These are phyloP conservation scores for Plagiodera versicolora DNA, from an alignment of 2,888 invertebrate species.

Conservation along the genomic window DNA sequence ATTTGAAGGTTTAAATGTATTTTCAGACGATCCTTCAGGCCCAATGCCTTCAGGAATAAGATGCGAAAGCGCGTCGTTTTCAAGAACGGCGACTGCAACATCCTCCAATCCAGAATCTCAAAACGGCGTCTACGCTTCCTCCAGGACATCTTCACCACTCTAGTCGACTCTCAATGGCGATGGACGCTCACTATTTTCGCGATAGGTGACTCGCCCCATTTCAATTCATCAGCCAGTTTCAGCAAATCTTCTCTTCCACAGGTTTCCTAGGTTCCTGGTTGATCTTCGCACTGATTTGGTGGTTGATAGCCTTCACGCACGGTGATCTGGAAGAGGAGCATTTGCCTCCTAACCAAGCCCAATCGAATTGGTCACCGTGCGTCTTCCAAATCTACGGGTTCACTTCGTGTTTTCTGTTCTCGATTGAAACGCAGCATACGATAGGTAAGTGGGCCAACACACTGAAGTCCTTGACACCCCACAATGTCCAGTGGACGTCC, in stretches of 20 bases:
- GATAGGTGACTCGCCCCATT: too few species aligned
- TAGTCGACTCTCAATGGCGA: slow-evolving; percentile 93
- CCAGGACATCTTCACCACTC: slow-evolving; percentile 86
- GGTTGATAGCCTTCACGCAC: slow-evolving; percentile 90
- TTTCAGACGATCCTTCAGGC: slow-evolving; percentile 45
- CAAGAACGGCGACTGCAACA: slow-evolving; percentile 97
- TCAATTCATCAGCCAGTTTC: too few species aligned
- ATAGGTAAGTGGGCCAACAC: slow-evolving; percentile 57
- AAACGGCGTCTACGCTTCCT: slow-evolving; percentile 76
- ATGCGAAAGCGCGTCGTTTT: slow-evolving; percentile 82
- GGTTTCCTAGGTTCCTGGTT: slow-evolving; percentile 91
- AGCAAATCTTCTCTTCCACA: too few species aligned
- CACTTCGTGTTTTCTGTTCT: slow-evolving; percentile 92
- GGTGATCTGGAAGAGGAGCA: slow-evolving; percentile 78
- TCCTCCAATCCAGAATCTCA: slow-evolving; percentile 85
- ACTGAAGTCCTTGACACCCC: too few species aligned
- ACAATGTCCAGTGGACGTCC: too few species aligned
- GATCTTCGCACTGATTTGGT: slow-evolving; percentile 70
- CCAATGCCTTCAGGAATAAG: slow-evolving; percentile 57
- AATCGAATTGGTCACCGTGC: slow-evolving; percentile 70
- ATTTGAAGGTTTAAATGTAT: too few species aligned
- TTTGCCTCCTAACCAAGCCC: slow-evolving; percentile 57
- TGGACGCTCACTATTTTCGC: slow-evolving; percentile 92
- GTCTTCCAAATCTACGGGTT: slow-evolving; percentile 85
- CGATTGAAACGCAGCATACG: slow-evolving; percentile 96